Conservation (phyloP, 2,113 vertebrate genomes). For the Gymnobelideus leadbeateri region DNA sequence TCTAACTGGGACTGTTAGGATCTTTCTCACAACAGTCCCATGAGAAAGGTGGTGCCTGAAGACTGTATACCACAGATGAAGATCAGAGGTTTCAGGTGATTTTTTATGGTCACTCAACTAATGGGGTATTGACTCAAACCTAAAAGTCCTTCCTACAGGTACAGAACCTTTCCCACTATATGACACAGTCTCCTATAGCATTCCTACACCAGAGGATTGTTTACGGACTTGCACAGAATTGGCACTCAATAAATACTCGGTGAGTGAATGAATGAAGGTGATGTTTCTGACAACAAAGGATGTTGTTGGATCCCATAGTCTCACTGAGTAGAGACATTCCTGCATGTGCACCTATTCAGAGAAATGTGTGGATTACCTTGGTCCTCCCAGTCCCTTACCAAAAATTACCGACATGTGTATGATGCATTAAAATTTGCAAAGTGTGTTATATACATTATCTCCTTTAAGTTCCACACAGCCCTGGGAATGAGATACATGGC, state of each 20-base stretch:
- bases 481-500: not conserved
- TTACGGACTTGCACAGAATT: not conserved
- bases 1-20: not conserved
- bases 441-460: not conserved
- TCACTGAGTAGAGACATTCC: not conserved
- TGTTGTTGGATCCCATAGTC: not conserved
- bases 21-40: no score
- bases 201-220: not conserved
- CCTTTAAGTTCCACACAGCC: not conserved
- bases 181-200: not conserved
- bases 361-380: not conserved
- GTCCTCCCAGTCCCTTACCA: not conserved
- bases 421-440: not conserved
- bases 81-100: not conserved
- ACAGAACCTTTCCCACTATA: not conserved
- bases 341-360: not conserved
- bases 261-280: not conserved
- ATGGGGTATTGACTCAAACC: not conserved
- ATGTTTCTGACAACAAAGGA: not conserved
- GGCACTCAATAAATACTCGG: not conserved
- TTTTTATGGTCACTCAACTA: not conserved
- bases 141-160: not conserved
- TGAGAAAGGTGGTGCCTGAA: not conserved
- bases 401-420: not conserved
- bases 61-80: constrained; percentile 20